Evolutionary conservation across 1,140 invertebrate genomes (phyloP), one percentile per base, ranked within the genome.

Genomic region (fruit fly (Drosophila melanogaster)): DNA sequence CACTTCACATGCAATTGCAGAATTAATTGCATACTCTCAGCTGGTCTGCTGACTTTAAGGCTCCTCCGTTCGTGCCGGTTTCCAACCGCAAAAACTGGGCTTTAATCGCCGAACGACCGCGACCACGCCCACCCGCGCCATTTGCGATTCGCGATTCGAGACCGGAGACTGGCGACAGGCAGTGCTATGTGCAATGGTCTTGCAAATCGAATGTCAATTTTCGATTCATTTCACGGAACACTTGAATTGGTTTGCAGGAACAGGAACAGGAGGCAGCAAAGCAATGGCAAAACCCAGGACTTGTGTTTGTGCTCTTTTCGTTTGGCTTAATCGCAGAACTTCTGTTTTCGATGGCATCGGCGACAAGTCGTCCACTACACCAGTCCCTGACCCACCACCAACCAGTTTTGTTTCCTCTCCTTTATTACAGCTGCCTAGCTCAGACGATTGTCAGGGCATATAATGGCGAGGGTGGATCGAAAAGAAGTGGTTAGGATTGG

Each of bases 151-250:
- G 26, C 57, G n/a, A 61, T n/a, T 11, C 35, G 49, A 33, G 43
- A 35, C 10, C 22, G 6, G 26, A 38, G 30, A 43, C 33, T 54
- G 33, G 64, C 66, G 50, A 70, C 65, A 22, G 41, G 7, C 49
- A 24, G 46, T 47, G 65, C 71, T 40, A 33, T 89, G 89, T 89
- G 84, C 89, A 91, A 81, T 91, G 77, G 89, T 89, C 89, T 84
- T 66, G 81, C 81, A 91, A 91, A 91, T 91, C 85, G 89, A 91
- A 91, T 91, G 89, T 79, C 89, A 86, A 91, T 91, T 91, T 83
- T 85, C 81, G 81, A 91, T 75, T 91, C 84, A 91, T 91, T 91
- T 91, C 90, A 91, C 89, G 89, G 83, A 90, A 90, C 89, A 91
- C 83, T 91, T 90, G 81, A 86, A 90, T 72, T 90, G 70, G 70